These are phyloP conservation scores for Lacanobia wlatinum DNA, from an alignment of 2,888 invertebrate genomes.

Conservation along the genomic window DNA sequence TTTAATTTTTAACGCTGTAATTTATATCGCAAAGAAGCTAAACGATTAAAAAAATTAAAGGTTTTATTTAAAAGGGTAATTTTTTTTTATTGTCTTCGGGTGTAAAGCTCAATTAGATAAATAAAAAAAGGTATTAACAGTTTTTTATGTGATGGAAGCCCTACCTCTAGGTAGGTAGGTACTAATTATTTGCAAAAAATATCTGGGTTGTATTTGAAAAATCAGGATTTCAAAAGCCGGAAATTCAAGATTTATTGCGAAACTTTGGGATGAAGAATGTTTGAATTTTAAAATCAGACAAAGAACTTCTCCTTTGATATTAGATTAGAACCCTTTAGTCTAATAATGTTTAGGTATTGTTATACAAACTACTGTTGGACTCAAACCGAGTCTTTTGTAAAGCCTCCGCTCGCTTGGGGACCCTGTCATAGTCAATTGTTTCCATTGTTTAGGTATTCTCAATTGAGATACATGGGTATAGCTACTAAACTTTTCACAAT, in stretches of 20 bases:
- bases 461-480: slow-evolving; percentile 2
- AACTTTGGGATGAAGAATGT: background rate
- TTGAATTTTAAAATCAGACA: background rate
- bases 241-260: background rate
- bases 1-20: no score
- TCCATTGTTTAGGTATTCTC: slow-evolving; percentile 20
- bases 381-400: slow-evolving; percentile 24
- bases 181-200: no score
- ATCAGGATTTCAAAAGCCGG: no score
- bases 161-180: no score
- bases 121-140: no score
- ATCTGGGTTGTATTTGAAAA: no score
- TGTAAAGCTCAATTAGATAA: no score
- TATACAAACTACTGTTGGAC: slow-evolving; percentile 18
- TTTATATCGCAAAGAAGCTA: no score
- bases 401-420: slow-evolving; percentile 2
- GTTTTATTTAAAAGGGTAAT: no score
- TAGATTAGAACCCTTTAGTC: background rate
- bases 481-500: background rate
- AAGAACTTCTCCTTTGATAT: slow-evolving; percentile 5
- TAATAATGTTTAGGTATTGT: slow-evolving; percentile 4
- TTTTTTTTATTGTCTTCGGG: no score
- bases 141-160: no score
- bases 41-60: no score
- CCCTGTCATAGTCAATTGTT: background rate